These are phyloP conservation scores for Serilophus lunatus DNA, from an alignment of 2,113 vertebrate species.

Conservation along the genomic window DNA sequence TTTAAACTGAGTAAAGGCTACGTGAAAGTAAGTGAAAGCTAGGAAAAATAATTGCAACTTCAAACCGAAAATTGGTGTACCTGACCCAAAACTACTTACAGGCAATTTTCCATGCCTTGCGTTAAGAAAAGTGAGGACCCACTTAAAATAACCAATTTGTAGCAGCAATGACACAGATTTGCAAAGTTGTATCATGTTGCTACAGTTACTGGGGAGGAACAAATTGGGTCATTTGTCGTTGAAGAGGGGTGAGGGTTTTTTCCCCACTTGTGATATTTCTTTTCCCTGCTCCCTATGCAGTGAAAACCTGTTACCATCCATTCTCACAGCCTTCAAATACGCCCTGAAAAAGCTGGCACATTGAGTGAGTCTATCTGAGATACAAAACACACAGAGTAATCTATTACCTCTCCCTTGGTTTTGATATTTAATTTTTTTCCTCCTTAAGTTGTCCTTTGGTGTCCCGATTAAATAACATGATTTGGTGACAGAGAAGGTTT, in stretches of 20 bases:
- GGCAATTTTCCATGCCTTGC: slow-evolving; percentile 1
- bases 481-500: background rate
- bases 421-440: background rate
- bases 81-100: slow-evolving; percentile 30
- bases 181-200: background rate
- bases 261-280: background rate
- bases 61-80: background rate
- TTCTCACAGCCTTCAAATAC: background rate
- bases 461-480: background rate
- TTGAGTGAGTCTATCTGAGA: background rate
- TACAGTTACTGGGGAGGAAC: background rate
- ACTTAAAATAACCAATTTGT: background rate
- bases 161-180: background rate
- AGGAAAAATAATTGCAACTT: slow-evolving; percentile 24
- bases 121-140: background rate
- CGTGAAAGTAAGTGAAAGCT: background rate
- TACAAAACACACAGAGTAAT: background rate
- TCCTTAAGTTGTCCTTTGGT: background rate
- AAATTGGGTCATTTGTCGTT: background rate
- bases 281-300: background rate
- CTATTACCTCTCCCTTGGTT: background rate
- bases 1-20: background rate
- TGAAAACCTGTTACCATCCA: background rate
- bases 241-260: background rate
- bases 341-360: background rate